Base-by-base conservation (phyloP, 2,797 vertebrate genomes). In the Octomys mimax region DNA sequence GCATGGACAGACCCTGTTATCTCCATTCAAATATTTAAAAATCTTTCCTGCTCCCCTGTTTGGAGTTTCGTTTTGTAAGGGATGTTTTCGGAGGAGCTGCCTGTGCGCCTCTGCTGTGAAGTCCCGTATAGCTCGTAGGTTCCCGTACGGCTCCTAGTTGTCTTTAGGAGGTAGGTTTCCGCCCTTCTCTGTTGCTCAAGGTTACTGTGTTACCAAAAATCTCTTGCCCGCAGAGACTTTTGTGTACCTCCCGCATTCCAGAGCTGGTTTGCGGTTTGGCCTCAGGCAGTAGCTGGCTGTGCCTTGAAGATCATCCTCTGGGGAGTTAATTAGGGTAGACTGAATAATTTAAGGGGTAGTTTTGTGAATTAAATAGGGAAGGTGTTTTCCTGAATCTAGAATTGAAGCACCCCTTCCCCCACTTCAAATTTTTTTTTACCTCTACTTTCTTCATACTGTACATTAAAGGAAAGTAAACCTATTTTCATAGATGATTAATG, bases 301-400 rank as follows among this genome's bases (percentile, higher is more conserved):
- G 64, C 96, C 93, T 97, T 95, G 96, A 98, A 94, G 95, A 95
- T 95, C 59, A 90, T 93, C 98, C 94, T 98, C 77, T 78, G 91
- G 96, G 87, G 96, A 98, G 78, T 97, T 98, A 97, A 98, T 98
- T 97, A 97, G 75, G 79, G 49, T 1, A 0, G 75, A 31, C 61
- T 97, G 98, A 98, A 98, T 98, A 98, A 97, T 97, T 97, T 96
- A 96, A 96, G 92, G 84, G 19, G 78, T 42, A 39, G 42, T 98
- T 97, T 95, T 79, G 80, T 95, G 97, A 97, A 97, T 97, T 31
- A 80, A 97, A 89, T 95, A 94, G 95, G 95, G 71, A 92, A 98
- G 77, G 59, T 88, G 62, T 82, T 96, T 97, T 97, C 86, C 92
- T 94, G 71, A 93, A 39, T 81, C 86, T 82, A 71, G 36, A 75